phyloP scores from a whole-genome alignment of 1,140 invertebrate genomes.

The Coboldia fuscipes region DNA sequence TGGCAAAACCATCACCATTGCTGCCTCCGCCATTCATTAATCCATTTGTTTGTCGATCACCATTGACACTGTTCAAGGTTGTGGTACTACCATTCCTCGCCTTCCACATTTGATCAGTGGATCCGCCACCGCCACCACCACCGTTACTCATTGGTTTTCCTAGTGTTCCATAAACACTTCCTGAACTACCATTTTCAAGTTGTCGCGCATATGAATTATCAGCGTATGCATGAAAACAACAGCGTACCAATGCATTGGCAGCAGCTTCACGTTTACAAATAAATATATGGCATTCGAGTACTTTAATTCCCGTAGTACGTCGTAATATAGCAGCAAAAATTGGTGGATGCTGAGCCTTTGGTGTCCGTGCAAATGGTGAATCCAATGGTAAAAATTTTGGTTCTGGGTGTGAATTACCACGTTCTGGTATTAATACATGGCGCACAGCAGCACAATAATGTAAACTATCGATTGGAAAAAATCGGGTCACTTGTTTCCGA shows the following conservation, averaged over 20 bases:
- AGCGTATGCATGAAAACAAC: constrained; percentile 88
- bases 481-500: constrained; percentile 80
- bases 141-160: constrained; percentile 24
- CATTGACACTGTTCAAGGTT: constrained; percentile 28
- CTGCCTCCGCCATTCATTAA: constrained; percentile 12
- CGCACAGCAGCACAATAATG: constrained; percentile 96
- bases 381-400: constrained; percentile 90
- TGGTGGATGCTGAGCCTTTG: constrained; percentile 78
- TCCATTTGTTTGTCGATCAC: constrained; percentile 13
- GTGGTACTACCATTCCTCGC: constrained; percentile 29
- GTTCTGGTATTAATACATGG: constrained; percentile 42
- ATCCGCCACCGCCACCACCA: constrained; percentile 23
- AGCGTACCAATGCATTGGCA: constrained; percentile 82
- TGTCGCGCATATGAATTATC: constrained; percentile 81
- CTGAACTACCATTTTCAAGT: constrained; percentile 30
- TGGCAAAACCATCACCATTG: constrained; percentile 15
- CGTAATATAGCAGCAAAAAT: constrained; percentile 92
- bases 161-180: constrained; percentile 17
- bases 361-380: constrained; percentile 80
- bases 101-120: constrained; percentile 14
- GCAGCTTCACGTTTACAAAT: constrained; percentile 91
- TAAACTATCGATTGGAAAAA: constrained; percentile 90
- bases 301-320: constrained; percentile 92
- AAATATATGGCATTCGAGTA: constrained; percentile 97
- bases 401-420: constrained; percentile 24